phyloP scores from a whole-genome alignment of 2,888 invertebrate genomes.

The Suillia variegata region DNA sequence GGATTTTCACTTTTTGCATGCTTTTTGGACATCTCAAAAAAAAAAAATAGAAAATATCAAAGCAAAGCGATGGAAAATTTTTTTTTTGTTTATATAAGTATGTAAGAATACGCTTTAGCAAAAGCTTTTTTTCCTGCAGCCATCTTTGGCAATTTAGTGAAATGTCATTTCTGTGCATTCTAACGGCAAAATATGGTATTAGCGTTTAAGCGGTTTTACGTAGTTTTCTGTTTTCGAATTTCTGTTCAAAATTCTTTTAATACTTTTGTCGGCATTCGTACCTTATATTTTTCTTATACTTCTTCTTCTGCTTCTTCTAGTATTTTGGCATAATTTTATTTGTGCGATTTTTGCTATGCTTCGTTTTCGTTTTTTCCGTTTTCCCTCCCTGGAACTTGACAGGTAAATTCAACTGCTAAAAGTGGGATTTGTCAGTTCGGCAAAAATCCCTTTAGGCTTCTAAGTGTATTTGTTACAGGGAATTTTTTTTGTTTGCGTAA shows the following conservation, averaged over 20 bases:
- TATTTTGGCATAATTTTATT: background rate
- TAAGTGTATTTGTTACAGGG: background rate
- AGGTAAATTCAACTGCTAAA: constrained; percentile 46
- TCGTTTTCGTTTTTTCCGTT: background rate
- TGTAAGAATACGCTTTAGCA: too few relatives aligned
- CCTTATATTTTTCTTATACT: background rate
- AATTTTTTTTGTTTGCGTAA: too few relatives aligned
- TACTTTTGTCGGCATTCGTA: background rate
- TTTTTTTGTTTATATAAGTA: too few relatives aligned
- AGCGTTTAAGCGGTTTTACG: background rate
- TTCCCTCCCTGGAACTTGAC: constrained; percentile 33
- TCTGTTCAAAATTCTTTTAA: too few relatives aligned
- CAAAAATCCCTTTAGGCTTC: background rate
- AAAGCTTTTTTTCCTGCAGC: too few relatives aligned
- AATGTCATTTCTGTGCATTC: background rate
- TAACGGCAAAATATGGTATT: background rate
- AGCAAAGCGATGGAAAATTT: too few relatives aligned
- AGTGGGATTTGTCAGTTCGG: constrained; percentile 38
- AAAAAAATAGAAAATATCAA: too few relatives aligned
- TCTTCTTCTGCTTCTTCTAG: background rate
- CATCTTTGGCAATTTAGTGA: constrained; percentile 5
- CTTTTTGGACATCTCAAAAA: too few relatives aligned
- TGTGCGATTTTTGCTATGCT: background rate
- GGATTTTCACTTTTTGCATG: background rate
- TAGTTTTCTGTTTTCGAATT: background rate